Base-by-base conservation (phyloP, 2,888 invertebrate genomes). In the Rugalucina vietnamica region DNA sequence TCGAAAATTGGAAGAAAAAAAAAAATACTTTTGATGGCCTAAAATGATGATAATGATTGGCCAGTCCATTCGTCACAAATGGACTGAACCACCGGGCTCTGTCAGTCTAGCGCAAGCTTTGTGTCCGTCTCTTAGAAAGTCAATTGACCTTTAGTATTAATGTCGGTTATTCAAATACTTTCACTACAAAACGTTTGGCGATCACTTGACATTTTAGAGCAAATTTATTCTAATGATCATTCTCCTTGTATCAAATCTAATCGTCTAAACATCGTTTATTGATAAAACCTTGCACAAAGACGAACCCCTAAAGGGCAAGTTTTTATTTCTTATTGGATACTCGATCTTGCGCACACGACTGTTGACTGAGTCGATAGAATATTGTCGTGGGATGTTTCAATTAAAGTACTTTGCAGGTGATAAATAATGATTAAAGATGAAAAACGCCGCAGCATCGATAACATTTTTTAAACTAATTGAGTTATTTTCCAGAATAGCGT, bases 191-290 rank as follows among this genome's bases (percentile, higher is more conserved):
- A n/a, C 1, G 34, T 65, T 65, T 65, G 65, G 24, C 10, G 65
- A 65, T 34, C 65, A 65, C 65, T 65, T 65, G 65, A 65, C 65
- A 65, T 65, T 65, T 65, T 65, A 34, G 65, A 65, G 65, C 65
- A 65, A 32, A 65, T 65, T 65, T 65, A 65, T 65, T 65, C 65
- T 65, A 65, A 65, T 65, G 65, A 65, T 65, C 34, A 65, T 65
- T 65, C 34, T 34, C 65, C 65, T 65, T 65, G 65, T 65, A 65
- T 65, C 65, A 18, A 65, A 32, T 65, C 65, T 65, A 65, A 65
- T 65, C 65, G 29, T 34, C 34, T 65, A 14, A 65, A 65, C 34
- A 34, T 65, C 65, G 65, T 65, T 65, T 65, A 29, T 65, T 65
- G 65, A 65, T 65, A 65, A 65, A 65, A 32, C 34, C 27, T 65